These are phyloP conservation scores for Rousettus leschenaultii DNA, from an alignment of 2,113 vertebrate genomes.

Conservation along the genomic window DNA sequence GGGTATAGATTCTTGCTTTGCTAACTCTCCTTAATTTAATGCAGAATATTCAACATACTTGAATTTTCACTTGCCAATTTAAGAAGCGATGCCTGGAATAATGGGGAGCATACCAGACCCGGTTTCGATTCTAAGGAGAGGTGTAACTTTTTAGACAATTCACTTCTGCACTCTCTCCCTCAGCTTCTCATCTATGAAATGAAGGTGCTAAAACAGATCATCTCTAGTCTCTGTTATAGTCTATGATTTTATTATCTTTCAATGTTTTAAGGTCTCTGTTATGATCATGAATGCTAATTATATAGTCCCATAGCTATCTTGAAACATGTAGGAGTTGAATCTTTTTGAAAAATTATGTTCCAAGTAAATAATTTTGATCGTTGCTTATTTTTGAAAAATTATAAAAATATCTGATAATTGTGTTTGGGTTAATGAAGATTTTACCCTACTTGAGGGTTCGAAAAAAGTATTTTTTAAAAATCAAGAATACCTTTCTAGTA, in stretches of 20 bases:
- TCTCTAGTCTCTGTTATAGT: background rate
- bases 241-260: background rate
- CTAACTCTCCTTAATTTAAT: background rate
- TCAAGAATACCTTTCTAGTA: background rate
- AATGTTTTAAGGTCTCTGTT: background rate
- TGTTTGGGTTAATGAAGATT: background rate
- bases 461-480: background rate
- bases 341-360: background rate
- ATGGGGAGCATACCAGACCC: background rate
- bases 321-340: background rate
- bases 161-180: background rate
- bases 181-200: background rate
- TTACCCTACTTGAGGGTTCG: background rate
- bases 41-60: background rate
- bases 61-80: background rate
- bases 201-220: background rate
- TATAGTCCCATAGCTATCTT: background rate
- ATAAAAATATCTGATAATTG: background rate
- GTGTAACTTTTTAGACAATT: background rate
- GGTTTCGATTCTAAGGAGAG: background rate
- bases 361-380: background rate
- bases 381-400: slow-evolving; percentile 35
- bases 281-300: background rate
- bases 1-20: background rate
- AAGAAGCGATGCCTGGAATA: background rate